Conservation (phyloP, 2,797 vertebrate species). For the Melanotaenia parkinsoni region DNA sequence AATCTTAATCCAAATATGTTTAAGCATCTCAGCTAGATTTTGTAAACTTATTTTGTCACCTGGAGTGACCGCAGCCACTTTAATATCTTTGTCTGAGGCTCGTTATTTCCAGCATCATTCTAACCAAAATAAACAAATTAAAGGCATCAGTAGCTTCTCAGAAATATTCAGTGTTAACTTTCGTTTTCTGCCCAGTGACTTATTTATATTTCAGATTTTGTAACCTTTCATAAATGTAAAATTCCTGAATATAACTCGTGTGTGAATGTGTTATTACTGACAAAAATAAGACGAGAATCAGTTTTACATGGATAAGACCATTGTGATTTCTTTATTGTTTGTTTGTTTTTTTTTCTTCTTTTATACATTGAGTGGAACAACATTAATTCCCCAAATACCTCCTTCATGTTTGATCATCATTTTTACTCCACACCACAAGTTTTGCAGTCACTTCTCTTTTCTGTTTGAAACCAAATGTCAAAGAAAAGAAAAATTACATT, state of each 20-base stretch:
- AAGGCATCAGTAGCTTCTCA: no score
- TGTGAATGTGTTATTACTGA: neutral
- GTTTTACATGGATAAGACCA: slow-evolving; percentile 75
- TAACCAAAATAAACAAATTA: no score
- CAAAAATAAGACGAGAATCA: slow-evolving; percentile 45
- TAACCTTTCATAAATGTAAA: neutral
- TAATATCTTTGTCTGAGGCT: no score
- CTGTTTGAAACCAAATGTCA: slow-evolving; percentile 69
- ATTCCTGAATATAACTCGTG: neutral
- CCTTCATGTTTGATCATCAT: slow-evolving; percentile 73
- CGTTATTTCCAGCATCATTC: no score
- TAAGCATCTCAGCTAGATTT: no score
- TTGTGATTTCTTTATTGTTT: slow-evolving; percentile 80
- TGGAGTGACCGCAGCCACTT: no score
- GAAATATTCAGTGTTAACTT: no score
- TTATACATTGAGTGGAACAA: slow-evolving; percentile 83
- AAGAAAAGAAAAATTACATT: slow-evolving; percentile 55
- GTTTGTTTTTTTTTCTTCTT: slow-evolving; percentile 75
- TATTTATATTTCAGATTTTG: no score
- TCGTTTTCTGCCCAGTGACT: no score
- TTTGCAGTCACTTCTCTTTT: slow-evolving; percentile 73
- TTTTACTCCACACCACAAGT: slow-evolving; percentile 77
- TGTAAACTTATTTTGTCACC: no score
- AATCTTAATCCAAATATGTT: no score
- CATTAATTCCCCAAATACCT: slow-evolving; percentile 74